Conservation (phyloP, 2,797 vertebrate genomes). For the Clarias platycephalus region DNA sequence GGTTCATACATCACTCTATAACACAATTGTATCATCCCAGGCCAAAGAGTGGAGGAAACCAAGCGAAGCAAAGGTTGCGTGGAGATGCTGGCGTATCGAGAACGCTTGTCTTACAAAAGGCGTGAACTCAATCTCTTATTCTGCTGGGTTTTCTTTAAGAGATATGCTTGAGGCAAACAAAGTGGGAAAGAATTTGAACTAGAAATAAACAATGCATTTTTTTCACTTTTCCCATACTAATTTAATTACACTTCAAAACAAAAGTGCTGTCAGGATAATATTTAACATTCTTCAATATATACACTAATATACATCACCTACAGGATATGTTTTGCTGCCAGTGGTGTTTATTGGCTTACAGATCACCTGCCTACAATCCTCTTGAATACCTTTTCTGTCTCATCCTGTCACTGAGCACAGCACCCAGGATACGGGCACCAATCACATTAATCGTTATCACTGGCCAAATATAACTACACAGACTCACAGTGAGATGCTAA, state of each 20-base stretch:
- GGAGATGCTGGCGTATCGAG: conserved; percentile 29
- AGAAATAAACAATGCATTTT: not conserved
- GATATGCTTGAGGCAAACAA: not conserved
- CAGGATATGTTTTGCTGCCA: not conserved
- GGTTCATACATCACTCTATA: conserved; percentile 60
- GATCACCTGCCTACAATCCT: conserved; percentile 47
- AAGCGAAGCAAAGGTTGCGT: conserved; percentile 15
- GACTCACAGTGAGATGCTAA: not conserved
- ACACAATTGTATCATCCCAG: conserved; percentile 47
- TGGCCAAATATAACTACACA: conserved; percentile 3
- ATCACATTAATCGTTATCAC: conserved; percentile 8
- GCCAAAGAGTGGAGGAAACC: conserved; percentile 44
- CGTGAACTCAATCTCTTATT: conserved; percentile 4
- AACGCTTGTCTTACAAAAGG: conserved; percentile 22
- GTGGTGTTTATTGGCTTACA: conserved; percentile 40
- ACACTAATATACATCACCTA: not conserved
- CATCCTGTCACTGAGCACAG: conserved; percentile 30
- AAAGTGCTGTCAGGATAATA: not conserved
- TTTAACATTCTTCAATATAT: not conserved
- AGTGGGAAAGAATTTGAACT: not conserved
- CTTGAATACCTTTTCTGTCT: conserved; percentile 33
- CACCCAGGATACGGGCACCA: conserved; percentile 14
- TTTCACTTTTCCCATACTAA: not conserved
- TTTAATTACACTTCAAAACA: not conserved
- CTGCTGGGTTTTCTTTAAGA: not conserved